Evolutionary conservation across 2,888 invertebrate species (phyloP).

Genomic region (Merodon equestris): DNA sequence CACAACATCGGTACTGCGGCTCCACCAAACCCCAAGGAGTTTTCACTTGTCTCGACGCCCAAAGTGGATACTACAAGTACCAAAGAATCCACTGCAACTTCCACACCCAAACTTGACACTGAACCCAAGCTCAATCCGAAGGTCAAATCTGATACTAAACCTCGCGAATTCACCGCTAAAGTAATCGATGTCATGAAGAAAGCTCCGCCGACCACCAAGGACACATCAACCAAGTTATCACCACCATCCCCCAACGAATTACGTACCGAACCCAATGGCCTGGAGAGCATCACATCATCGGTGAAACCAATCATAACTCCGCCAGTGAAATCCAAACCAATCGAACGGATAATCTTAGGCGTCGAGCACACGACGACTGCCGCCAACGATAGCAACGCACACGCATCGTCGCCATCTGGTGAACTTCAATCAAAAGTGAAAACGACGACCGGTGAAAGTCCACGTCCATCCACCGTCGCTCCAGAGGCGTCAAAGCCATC

Average conservation of each 20-base stretch:
- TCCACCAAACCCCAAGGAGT: too few species aligned
- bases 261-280: constrained; percentile 64
- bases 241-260: constrained; percentile 43
- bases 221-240: constrained; percentile 48
- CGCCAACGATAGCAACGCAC: constrained; percentile 27
- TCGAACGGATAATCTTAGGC: constrained; percentile 78
- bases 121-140: constrained; percentile 12
- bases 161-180: constrained; percentile 59
- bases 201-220: too few species aligned
- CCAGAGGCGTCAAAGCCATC: constrained; percentile 62
- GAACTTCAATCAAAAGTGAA: constrained; percentile 67
- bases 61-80: too few species aligned
- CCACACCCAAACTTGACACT: too few species aligned
- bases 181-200: constrained; percentile 64
- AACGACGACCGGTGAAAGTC: constrained; percentile 56
- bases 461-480: constrained; percentile 26
- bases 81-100: too few species aligned
- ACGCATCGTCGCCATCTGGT: constrained; percentile 42
- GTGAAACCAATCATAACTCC: constrained; percentile 35
- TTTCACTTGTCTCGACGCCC: too few species aligned
- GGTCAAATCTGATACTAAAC: constrained; percentile 31
- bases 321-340: constrained; percentile 71
- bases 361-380: constrained; percentile 71
- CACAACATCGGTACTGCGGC: too few species aligned
- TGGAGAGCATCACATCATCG: constrained; percentile 43